Conservation (phyloP, 2,797 vertebrate species). For the Sorex maritimensis region DNA sequence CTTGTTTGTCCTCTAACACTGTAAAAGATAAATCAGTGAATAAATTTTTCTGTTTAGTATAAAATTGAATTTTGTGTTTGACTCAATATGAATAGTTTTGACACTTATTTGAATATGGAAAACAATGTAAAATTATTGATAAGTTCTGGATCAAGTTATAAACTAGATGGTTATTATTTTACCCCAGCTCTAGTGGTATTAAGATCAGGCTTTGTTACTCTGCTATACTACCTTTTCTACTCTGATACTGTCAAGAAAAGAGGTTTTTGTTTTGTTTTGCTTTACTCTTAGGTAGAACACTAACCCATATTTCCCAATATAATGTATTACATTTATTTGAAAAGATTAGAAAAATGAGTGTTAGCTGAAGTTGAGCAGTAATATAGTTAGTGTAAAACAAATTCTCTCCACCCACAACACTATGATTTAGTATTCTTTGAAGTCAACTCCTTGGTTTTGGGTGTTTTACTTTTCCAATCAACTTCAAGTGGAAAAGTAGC, state of each 20-base stretch:
- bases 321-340: neutral
- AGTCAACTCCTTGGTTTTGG: neutral
- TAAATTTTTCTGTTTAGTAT: conserved; percentile 8
- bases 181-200: neutral
- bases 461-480: neutral
- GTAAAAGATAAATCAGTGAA: conserved; percentile 42
- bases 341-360: neutral
- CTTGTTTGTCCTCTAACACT: conserved; percentile 18
- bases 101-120: neutral
- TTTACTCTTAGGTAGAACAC: neutral
- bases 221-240: neutral
- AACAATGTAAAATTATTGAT: neutral
- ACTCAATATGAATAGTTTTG: neutral
- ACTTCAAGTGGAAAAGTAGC: neutral
- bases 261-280: neutral
- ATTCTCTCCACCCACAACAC: neutral
- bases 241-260: neutral
- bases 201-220: neutral
- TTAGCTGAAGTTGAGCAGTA: neutral
- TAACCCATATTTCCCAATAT: neutral
- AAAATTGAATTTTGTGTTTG: neutral
- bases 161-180: neutral
- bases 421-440: neutral
- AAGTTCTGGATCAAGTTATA: neutral
- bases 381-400: neutral